phyloP scores from a whole-genome alignment of 2,888 invertebrate genomes.

The Coelogynopora nodosa region DNA sequence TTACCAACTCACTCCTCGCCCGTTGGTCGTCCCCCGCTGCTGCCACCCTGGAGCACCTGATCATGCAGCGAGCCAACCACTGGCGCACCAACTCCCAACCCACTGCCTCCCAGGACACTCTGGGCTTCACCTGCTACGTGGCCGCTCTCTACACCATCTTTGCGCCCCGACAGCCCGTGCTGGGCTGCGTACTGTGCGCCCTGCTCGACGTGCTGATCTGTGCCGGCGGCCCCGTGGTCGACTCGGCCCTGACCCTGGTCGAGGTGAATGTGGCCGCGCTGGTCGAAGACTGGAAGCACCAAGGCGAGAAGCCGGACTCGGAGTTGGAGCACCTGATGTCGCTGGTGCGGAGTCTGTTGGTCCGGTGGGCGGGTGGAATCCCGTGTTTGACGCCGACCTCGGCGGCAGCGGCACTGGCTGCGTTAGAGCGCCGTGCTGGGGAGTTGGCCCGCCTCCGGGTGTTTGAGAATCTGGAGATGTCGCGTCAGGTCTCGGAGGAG shows the following conservation, averaged over 20 bases:
- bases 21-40: background rate
- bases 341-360: background rate
- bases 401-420: background rate
- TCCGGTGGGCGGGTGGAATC: background rate
- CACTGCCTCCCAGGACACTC: background rate
- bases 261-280: background rate
- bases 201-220: background rate
- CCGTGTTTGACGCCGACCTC: background rate
- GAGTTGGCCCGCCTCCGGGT: background rate
- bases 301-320: background rate
- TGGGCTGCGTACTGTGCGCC: background rate
- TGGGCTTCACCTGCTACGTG: background rate
- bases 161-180: background rate
- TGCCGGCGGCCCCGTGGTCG: background rate
- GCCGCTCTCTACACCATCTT: background rate
- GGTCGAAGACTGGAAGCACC: background rate
- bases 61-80: background rate
- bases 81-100: background rate
- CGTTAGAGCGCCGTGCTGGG: background rate
- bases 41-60: background rate
- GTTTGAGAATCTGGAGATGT: background rate
- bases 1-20: background rate
- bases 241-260: background rate
- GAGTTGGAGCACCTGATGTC: background rate
- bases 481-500: background rate